These are phyloP conservation scores for Notoglanidium macrostoma DNA, from an alignment of 2,797 vertebrate genomes.

Conservation along the genomic window DNA sequence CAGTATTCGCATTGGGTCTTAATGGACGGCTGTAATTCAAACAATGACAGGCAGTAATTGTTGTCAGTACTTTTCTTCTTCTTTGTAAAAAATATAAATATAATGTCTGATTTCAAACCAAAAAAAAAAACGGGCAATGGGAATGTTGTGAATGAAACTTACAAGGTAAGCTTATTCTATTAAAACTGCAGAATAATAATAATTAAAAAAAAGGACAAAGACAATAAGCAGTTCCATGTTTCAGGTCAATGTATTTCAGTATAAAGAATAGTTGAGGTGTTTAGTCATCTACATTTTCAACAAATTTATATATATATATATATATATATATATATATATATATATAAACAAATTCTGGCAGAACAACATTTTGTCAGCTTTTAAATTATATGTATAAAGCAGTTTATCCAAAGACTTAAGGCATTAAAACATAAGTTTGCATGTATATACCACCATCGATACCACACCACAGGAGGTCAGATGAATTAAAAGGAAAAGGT, in stretches of 20 bases:
- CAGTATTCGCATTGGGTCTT: background rate
- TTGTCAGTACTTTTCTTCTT: background rate
- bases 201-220: constrained; percentile 40
- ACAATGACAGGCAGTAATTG: background rate
- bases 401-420: constrained; percentile 66
- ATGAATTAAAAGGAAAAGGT: constrained; percentile 57
- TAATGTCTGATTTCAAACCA: background rate
- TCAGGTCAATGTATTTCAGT: constrained; percentile 58
- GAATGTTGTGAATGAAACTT: constrained; percentile 36
- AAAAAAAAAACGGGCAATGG: background rate
- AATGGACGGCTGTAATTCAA: background rate
- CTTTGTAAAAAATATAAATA: no score
- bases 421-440: constrained; percentile 71
- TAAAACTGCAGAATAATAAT: constrained; percentile 41
- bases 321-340: background rate
- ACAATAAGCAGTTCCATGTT: constrained; percentile 49
- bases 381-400: constrained; percentile 78
- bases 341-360: constrained; percentile 49
- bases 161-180: constrained; percentile 47
- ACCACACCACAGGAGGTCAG: constrained; percentile 62
- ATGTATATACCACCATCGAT: constrained; percentile 71
- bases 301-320: constrained; percentile 47
- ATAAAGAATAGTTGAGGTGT: constrained; percentile 60
- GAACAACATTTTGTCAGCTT: constrained; percentile 66
- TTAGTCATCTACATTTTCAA: constrained; percentile 55